phyloP scores from a whole-genome alignment of 2,113 vertebrate genomes.

The Junco hyemalis region DNA sequence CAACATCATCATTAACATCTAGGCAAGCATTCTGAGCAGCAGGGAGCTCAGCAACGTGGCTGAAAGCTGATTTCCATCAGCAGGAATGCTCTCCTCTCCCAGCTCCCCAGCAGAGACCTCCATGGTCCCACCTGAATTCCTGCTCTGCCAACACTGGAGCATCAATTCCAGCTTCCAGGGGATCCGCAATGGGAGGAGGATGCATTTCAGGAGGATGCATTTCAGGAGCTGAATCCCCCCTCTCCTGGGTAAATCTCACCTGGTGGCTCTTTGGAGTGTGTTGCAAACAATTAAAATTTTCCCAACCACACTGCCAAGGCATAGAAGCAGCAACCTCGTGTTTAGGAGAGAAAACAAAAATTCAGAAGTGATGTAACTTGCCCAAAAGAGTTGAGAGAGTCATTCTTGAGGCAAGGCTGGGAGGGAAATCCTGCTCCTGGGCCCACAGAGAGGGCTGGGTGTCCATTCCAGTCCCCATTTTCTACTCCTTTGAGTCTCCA shows the following conservation, averaged over 20 bases:
- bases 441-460: background rate
- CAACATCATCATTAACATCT: background rate
- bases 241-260: background rate
- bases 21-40: background rate
- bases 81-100: accelerated
- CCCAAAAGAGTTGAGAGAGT: background rate
- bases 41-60: accelerated
- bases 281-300: background rate
- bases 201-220: background rate
- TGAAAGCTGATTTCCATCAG: background rate
- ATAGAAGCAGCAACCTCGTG: background rate
- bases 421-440: background rate
- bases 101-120: background rate
- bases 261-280: accelerated
- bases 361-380: background rate
- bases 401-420: accelerated
- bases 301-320: background rate
- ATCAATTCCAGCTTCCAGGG: background rate
- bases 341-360: background rate
- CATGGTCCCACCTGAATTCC: background rate
- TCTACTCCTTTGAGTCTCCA: background rate
- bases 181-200: background rate
- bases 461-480: background rate
- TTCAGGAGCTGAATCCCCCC: background rate
- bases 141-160: background rate